These are phyloP conservation scores for Tribolium madens DNA, from an alignment of 1,140 invertebrate species.

Conservation along the genomic window DNA sequence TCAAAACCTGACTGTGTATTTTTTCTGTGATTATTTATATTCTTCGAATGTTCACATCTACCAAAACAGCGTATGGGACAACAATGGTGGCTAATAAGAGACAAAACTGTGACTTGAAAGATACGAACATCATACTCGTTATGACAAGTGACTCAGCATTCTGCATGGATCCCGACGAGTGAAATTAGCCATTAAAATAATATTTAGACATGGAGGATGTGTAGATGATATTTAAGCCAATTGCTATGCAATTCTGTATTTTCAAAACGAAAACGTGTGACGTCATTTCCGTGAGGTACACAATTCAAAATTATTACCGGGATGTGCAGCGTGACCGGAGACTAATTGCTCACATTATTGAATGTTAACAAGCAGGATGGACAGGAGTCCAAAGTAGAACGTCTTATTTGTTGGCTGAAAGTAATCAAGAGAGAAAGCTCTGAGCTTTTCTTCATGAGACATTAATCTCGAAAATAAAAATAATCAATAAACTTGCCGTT, in stretches of 20 bases:
- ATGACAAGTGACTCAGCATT: constrained; percentile 50
- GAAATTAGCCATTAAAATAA: constrained; percentile 47
- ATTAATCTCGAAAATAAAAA: too few species aligned
- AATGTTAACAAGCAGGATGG: not conserved
- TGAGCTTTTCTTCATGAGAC: too few species aligned
- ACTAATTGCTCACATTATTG: constrained; percentile 16
- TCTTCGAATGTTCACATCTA: not conserved
- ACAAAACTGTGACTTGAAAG: constrained; percentile 30
- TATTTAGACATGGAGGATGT: constrained; percentile 47
- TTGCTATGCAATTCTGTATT: constrained; percentile 36
- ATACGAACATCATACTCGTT: constrained; percentile 47
- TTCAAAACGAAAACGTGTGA: constrained; percentile 33
- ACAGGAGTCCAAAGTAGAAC: not conserved
- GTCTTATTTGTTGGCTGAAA: too few species aligned
- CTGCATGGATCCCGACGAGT: constrained; percentile 7
- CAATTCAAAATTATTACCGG: constrained; percentile 20
- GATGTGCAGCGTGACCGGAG: constrained; percentile 16
- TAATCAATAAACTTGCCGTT: too few species aligned
- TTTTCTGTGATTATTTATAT: not conserved
- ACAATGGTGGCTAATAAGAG: constrained; percentile 34
- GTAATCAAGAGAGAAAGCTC: too few species aligned
- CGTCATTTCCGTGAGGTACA: constrained; percentile 33
- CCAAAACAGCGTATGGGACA: constrained; percentile 26
- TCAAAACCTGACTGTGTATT: not conserved
- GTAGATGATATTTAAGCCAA: constrained; percentile 39